Evolutionary conservation across 2,797 vertebrate species (phyloP).

Genomic region (Sphenodon punctatus): DNA sequence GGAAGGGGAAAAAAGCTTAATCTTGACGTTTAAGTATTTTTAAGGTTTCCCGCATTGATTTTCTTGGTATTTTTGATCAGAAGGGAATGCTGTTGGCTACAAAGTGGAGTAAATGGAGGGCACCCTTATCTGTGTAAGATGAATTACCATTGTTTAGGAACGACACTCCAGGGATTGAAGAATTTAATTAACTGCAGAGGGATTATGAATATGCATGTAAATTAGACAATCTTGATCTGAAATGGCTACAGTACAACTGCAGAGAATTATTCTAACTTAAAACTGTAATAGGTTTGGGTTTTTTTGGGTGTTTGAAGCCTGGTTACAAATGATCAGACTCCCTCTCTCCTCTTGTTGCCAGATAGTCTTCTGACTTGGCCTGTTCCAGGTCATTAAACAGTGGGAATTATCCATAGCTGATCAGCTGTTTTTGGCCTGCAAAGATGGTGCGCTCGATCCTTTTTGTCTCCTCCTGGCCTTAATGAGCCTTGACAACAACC

Average conservation of each 20-base stretch:
- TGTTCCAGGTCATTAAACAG: constrained; percentile 65
- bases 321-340: constrained; percentile 55
- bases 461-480: constrained; percentile 31
- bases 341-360: constrained; percentile 26
- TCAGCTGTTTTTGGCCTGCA: constrained; percentile 19
- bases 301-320: constrained; percentile 57
- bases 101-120: constrained; percentile 70
- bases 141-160: constrained; percentile 78
- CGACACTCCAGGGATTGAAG: constrained; percentile 70
- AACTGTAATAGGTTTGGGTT: constrained; percentile 51
- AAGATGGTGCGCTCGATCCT: constrained; percentile 28
- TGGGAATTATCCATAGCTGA: constrained; percentile 54
- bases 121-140: constrained; percentile 74
- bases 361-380: background rate
- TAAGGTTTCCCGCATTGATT: constrained; percentile 54
- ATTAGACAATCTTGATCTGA: constrained; percentile 70
- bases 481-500: constrained; percentile 41
- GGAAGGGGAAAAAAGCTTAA: constrained; percentile 28
- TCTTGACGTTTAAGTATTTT: constrained; percentile 60
- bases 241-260: constrained; percentile 62
- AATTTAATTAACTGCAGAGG: constrained; percentile 78
- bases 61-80: constrained; percentile 63
- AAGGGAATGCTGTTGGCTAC: constrained; percentile 63
- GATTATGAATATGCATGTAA: constrained; percentile 77
- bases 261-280: constrained; percentile 66